Percentiles rank a stretch among this genome's conserved stretches.
These are phyloP conservation scores for Rhyzopertha dominica DNA, from an alignment of 1,140 invertebrate genomes.

Conservation along the genomic window DNA sequence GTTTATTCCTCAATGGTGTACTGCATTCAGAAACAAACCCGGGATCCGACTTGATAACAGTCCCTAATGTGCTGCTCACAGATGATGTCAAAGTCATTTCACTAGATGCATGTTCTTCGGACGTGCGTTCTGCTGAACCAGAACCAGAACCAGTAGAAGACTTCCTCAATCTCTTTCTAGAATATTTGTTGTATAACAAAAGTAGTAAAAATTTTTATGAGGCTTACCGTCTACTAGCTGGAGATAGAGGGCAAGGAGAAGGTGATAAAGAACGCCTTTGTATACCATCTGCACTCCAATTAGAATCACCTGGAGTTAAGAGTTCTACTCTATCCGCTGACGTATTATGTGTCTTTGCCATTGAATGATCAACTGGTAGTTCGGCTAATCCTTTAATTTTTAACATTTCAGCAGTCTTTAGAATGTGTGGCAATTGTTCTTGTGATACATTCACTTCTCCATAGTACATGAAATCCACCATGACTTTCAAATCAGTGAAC, in stretches of 20 bases:
- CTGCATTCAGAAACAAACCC: slow-evolving; percentile 21
- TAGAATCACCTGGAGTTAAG: slow-evolving; percentile 48
- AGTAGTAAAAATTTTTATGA: slow-evolving; percentile 8
- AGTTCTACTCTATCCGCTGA: slow-evolving; percentile 47
- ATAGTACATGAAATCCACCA: slow-evolving; percentile 90
- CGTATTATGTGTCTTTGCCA: slow-evolving; percentile 57
- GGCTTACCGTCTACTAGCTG: slow-evolving; percentile 40
- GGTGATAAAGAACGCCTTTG: slow-evolving; percentile 48
- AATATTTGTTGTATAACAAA: too few species aligned
- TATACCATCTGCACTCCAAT: slow-evolving; percentile 44
- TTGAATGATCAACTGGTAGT: slow-evolving; percentile 67
- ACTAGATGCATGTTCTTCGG: slow-evolving; percentile 49
- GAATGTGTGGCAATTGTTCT: slow-evolving; percentile 77
- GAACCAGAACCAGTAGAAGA: slow-evolving; percentile 63
- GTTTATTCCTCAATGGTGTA: slow-evolving; percentile 26
- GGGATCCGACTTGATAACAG: slow-evolving; percentile 52
- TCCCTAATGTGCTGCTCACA: slow-evolving; percentile 39
- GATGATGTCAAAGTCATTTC: slow-evolving; percentile 46
- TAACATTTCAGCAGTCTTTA: slow-evolving; percentile 81
- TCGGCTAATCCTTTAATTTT: slow-evolving; percentile 84
- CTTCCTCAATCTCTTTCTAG: slow-evolving; percentile 63
- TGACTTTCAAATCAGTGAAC: slow-evolving; percentile 77
- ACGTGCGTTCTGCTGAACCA: slow-evolving; percentile 52
- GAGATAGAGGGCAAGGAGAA: slow-evolving; percentile 42
- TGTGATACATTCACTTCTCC: slow-evolving; percentile 87